phyloP scores from a whole-genome alignment of 2,888 invertebrate genomes.

The Sarcophaga subvicina region DNA sequence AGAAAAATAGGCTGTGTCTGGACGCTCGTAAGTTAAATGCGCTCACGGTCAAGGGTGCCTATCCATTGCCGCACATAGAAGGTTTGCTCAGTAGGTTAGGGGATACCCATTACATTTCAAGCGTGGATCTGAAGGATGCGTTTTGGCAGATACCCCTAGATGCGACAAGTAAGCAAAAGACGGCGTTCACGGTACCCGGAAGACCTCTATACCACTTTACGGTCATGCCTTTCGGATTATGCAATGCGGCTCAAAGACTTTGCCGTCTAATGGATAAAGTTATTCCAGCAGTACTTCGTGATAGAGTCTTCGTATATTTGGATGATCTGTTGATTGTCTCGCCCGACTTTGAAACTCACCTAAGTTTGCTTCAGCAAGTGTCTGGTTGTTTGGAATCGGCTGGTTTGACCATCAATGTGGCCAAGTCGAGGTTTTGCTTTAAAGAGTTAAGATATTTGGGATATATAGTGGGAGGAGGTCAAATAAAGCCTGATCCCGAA shows the following conservation, averaged over 20 bases:
- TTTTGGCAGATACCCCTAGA: constrained; percentile 27
- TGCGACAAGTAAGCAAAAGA: constrained; percentile 13
- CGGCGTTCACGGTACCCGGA: constrained; percentile 42
- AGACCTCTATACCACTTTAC: constrained; percentile 39
- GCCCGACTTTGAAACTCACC: no score
- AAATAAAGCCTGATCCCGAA: constrained; percentile 1
- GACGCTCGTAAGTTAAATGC: constrained; percentile 49
- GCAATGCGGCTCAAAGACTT: constrained; percentile 54
- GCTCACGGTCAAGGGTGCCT: constrained; percentile 42
- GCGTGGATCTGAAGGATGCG: constrained; percentile 49
- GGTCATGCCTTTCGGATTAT: constrained; percentile 36
- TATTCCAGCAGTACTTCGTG: no score
- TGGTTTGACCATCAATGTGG: no score
- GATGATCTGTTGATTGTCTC: no score
- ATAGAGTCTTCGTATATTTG: no score
- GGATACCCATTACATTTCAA: constrained; percentile 58
- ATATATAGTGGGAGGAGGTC: no score
- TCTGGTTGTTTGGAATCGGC: no score
- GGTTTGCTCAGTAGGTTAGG: constrained; percentile 52
- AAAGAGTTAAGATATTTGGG: no score
- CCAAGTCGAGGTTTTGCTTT: no score
- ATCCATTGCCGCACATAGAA: constrained; percentile 34
- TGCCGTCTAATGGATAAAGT: constrained; percentile 66
- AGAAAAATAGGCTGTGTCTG: constrained; percentile 43
- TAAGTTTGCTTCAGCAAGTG: no score